These are phyloP conservation scores for Saccopteryx leptura DNA, from an alignment of 2,113 vertebrate species.

Conservation along the genomic window DNA sequence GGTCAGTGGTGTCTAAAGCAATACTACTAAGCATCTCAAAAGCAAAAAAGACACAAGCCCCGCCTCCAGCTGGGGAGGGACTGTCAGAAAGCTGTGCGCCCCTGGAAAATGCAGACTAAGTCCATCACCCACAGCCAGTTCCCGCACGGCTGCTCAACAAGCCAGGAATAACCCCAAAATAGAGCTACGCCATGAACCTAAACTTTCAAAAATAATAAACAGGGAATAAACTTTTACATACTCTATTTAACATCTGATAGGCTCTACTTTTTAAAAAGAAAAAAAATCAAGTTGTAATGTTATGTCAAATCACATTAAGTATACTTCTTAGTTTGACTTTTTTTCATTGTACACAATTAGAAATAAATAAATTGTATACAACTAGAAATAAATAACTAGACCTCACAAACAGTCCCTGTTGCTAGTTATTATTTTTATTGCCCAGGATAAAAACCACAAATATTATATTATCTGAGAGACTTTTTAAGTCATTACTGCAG, in stretches of 20 bases:
- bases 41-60: background rate
- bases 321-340: background rate
- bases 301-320: background rate
- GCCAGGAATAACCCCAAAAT: background rate
- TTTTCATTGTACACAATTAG: background rate
- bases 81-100: background rate
- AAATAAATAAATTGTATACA: background rate
- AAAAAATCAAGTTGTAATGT: background rate
- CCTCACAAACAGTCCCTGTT: background rate
- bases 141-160: background rate
- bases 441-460: background rate
- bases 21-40: background rate
- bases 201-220: conserved; percentile 10
- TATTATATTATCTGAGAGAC: background rate
- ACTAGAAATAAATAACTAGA: background rate
- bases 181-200: background rate
- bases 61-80: background rate
- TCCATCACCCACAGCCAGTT: background rate
- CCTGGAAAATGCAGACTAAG: background rate
- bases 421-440: background rate
- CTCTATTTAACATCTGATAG: background rate
- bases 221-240: background rate
- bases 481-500: background rate
- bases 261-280: background rate
- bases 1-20: background rate